Evolutionary conservation across 2,888 invertebrate species (phyloP).

Genomic region (Bruchidius siliquastri): DNA sequence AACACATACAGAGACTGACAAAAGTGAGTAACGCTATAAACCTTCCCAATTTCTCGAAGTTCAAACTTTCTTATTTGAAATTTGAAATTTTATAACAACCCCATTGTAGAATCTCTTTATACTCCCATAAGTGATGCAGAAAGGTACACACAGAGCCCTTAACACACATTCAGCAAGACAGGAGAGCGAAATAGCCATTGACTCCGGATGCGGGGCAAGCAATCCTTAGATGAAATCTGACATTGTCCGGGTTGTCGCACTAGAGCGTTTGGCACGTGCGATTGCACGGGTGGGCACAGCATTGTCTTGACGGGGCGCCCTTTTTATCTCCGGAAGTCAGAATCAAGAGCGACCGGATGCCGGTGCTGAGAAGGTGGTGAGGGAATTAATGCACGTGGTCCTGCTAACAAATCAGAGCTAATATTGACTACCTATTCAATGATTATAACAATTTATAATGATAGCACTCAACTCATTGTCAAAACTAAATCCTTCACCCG

Average conservation of each 20-base stretch:
- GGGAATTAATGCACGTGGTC: not conserved
- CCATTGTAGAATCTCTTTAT: not conserved
- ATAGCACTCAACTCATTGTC: too few species aligned
- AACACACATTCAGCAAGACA: not conserved
- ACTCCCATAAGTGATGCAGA: not conserved
- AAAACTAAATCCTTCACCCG: too few species aligned
- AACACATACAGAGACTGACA: too few species aligned
- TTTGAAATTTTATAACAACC: too few species aligned
- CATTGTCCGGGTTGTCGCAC: slow-evolving; percentile 9
- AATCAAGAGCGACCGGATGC: slow-evolving; percentile 1
- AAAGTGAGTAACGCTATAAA: too few species aligned
- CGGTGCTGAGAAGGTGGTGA: slow-evolving; percentile 1
- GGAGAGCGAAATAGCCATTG: slow-evolving; percentile 21
- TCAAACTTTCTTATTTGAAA: too few species aligned
- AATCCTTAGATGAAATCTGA: slow-evolving; percentile 2
- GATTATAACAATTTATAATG: too few species aligned
- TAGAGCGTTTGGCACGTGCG: slow-evolving; percentile 12
- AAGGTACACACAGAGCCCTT: not conserved
- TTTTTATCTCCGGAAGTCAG: not conserved
- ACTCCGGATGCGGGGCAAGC: slow-evolving; percentile 19
- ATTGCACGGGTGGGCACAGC: slow-evolving; percentile 14
- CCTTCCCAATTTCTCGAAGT: too few species aligned
- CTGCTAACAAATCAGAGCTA: too few species aligned
- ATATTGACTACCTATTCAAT: too few species aligned
- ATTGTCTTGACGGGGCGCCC: not conserved